Evolutionary conservation across 2,888 invertebrate genomes (phyloP).

Genomic region (Aspidiotus rigidus): DNA sequence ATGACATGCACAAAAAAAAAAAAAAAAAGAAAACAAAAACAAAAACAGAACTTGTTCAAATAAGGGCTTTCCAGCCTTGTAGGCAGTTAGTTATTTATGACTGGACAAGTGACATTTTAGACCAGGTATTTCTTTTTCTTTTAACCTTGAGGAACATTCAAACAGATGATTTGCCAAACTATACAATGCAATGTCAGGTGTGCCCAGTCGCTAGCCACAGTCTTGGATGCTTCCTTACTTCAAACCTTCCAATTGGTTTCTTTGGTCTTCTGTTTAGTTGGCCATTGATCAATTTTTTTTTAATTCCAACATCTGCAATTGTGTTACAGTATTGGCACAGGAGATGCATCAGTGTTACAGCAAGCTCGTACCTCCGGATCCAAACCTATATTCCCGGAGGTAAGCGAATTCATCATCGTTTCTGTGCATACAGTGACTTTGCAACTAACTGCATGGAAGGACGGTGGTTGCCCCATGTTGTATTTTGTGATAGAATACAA

Average conservation of each 20-base stretch:
- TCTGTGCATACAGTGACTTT: constrained; percentile 87
- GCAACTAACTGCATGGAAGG: constrained; percentile 86
- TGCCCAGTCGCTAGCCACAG: too few relatives aligned
- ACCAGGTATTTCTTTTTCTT: too few relatives aligned
- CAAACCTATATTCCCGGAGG: constrained; percentile 85
- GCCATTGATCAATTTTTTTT: background rate
- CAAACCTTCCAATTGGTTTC: background rate
- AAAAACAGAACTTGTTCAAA: too few relatives aligned
- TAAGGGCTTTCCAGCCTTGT: too few relatives aligned
- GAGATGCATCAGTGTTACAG: constrained; percentile 78
- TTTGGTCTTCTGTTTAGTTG: background rate
- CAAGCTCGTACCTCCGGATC: constrained; percentile 86
- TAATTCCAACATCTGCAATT: background rate
- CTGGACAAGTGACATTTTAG: too few relatives aligned
- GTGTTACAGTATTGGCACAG: constrained; percentile 69
- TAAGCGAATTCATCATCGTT: constrained; percentile 80
- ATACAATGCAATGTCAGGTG: too few relatives aligned
- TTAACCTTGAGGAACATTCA: background rate
- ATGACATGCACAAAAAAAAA: background rate
- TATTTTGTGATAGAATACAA: constrained; percentile 92
- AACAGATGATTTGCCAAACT: background rate
- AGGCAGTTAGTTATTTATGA: too few relatives aligned
- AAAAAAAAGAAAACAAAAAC: too few relatives aligned
- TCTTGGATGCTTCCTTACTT: too few relatives aligned
- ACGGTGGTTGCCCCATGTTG: constrained; percentile 90